phyloP scores from a whole-genome alignment of 2,888 invertebrate species.

The Acanthosepion lycidas region DNA sequence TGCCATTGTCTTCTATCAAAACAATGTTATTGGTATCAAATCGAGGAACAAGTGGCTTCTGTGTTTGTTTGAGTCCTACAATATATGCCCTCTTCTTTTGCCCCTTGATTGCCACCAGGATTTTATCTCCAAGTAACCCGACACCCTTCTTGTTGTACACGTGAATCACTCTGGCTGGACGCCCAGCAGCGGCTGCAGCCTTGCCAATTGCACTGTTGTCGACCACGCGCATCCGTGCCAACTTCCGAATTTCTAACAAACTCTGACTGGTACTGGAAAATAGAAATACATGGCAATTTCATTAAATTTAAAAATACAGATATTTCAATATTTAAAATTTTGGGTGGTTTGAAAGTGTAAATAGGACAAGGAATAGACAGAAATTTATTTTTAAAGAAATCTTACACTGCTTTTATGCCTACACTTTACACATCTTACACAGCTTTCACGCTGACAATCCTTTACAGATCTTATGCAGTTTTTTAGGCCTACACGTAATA shows the following conservation, averaged over 20 bases:
- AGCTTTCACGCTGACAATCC: too few relatives aligned
- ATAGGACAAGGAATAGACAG: too few relatives aligned
- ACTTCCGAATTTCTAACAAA: conserved; percentile 67
- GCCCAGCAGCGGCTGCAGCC: conserved; percentile 93
- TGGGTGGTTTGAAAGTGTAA: too few relatives aligned
- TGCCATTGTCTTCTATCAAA: conserved; percentile 93
- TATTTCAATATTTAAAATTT: not conserved
- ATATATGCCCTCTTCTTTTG: conserved; percentile 94
- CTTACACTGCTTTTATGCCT: too few relatives aligned
- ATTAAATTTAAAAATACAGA: not conserved
- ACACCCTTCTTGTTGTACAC: conserved; percentile 78
- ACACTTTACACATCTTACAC: too few relatives aligned
- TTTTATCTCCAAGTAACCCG: conserved; percentile 85
- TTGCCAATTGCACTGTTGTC: conserved; percentile 98
- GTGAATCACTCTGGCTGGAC: conserved; percentile 93
- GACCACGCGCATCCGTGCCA: conserved; percentile 90
- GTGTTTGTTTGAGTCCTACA: conserved; percentile 89
- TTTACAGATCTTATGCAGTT: too few relatives aligned
- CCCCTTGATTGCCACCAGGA: conserved; percentile 93
- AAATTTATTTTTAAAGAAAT: too few relatives aligned
- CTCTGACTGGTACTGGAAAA: conserved; percentile 66
- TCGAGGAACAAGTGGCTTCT: conserved; percentile 86
- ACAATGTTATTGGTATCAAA: conserved; percentile 97
- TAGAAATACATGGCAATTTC: not conserved
- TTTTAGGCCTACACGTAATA: too few relatives aligned